These are phyloP conservation scores for Gambusia holbrooki DNA, from an alignment of 2,113 vertebrate genomes.

Conservation along the genomic window DNA sequence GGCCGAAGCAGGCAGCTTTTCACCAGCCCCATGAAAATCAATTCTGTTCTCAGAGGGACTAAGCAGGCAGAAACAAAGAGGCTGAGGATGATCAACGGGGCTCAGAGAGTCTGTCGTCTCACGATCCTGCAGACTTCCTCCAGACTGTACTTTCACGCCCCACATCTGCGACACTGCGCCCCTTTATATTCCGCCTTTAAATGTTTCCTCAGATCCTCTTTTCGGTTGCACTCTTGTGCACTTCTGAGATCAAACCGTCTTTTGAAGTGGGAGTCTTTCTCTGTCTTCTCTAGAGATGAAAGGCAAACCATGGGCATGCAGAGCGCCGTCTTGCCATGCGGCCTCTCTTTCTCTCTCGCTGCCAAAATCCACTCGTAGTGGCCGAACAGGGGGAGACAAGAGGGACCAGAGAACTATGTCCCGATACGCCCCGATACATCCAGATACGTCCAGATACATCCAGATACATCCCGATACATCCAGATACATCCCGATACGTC, in stretches of 20 bases:
- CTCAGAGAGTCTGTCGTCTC: constrained; percentile 22
- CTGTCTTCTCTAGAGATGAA: constrained; percentile 75
- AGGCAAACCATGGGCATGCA: constrained; percentile 63
- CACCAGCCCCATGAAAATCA: constrained; percentile 7
- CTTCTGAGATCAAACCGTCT: constrained; percentile 78
- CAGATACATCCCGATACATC: constrained; percentile 39
- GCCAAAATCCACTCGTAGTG: constrained; percentile 60
- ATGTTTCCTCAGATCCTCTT: constrained; percentile 63
- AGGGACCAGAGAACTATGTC: constrained; percentile 56
- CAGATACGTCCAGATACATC: constrained; percentile 38
- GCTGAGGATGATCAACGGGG: constrained; percentile 9
- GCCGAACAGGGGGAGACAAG: constrained; percentile 70
- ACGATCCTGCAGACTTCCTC: constrained; percentile 32
- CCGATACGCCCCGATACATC: constrained; percentile 38
- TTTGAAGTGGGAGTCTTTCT: constrained; percentile 73
- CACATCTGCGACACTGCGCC: constrained; percentile 48
- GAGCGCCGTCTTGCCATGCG: constrained; percentile 63
- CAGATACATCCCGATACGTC: constrained; percentile 30
- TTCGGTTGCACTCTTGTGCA: constrained; percentile 64
- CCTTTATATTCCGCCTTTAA: constrained; percentile 65
- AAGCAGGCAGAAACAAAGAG: constrained; percentile 48
- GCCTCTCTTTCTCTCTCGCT: constrained; percentile 40
- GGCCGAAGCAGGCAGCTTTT: neutral
- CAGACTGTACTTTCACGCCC: constrained; percentile 29
- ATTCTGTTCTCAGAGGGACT: constrained; percentile 3